A percentile compares a stretch with the other conserved stretches of the same genome.
phyloP scores from a whole-genome alignment of 2,888 invertebrate species.

The Tribolium freemani region DNA sequence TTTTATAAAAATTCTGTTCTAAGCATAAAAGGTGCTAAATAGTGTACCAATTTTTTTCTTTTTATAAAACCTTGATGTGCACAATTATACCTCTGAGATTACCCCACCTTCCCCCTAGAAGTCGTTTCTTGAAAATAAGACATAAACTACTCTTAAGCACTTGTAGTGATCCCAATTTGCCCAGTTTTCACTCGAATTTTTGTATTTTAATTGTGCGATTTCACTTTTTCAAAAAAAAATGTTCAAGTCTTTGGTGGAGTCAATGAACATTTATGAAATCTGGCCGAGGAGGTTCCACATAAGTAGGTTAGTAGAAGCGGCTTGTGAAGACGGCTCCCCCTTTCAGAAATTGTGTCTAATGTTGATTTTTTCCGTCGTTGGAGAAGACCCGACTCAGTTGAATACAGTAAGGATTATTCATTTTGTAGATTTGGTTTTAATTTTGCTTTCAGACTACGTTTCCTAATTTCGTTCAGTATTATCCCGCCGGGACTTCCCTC shows the following conservation, averaged over 20 bases:
- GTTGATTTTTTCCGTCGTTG: slow-evolving; percentile 73
- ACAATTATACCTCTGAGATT: too few species aligned
- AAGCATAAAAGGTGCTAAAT: too few species aligned
- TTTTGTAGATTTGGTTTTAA: slow-evolving; percentile 9
- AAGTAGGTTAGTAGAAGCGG: slow-evolving; percentile 55
- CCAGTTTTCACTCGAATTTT: too few species aligned
- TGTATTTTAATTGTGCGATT: too few species aligned
- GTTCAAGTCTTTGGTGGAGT: slow-evolving; percentile 55
- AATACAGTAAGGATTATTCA: slow-evolving; percentile 69
- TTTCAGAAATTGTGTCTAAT: slow-evolving; percentile 73
- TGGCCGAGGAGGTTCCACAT: slow-evolving; percentile 61
- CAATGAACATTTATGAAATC: slow-evolving; percentile 59
- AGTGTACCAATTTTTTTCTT: too few species aligned
- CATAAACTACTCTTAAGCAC: too few species aligned
- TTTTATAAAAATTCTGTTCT: too few species aligned
- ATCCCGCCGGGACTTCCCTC: slow-evolving; percentile 70
- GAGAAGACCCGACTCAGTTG: slow-evolving; percentile 72
- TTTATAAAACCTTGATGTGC: too few species aligned
- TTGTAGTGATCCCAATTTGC: too few species aligned
- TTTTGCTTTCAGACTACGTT: slow-evolving; percentile 59
- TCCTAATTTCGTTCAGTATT: slow-evolving; percentile 60
- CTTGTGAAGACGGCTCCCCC: slow-evolving; percentile 68
- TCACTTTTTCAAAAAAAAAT: background rate
- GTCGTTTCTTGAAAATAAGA: too few species aligned
- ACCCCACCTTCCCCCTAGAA: too few species aligned